Conservation (phyloP, 2,113 vertebrate genomes). For the Bubo scandiacus region DNA sequence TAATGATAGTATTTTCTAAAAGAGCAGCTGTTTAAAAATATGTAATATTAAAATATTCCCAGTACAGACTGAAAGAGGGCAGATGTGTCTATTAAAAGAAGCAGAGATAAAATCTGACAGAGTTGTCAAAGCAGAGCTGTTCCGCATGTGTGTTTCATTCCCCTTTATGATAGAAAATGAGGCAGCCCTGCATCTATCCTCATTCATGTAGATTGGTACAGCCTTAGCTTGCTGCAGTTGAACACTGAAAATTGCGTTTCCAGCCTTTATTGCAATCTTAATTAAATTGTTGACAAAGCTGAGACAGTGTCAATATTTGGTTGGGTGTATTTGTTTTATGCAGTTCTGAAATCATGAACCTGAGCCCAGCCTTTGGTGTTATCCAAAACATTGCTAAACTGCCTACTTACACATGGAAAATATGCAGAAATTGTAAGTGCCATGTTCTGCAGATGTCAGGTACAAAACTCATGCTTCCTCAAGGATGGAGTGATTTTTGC, state of each 20-base stretch:
- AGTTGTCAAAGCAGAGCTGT: slow-evolving; percentile 15
- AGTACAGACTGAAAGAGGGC: background rate
- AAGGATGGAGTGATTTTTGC: background rate
- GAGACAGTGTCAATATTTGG: background rate
- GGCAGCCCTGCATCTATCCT: background rate
- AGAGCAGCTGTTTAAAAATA: background rate
- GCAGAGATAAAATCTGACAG: background rate
- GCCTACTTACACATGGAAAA: background rate
- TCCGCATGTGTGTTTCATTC: background rate
- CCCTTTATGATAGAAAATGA: background rate
- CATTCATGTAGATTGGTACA: background rate
- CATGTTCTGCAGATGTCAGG: background rate
- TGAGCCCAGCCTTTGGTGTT: background rate
- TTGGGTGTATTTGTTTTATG: background rate
- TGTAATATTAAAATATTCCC: background rate
- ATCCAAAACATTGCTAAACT: background rate
- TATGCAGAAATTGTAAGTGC: background rate
- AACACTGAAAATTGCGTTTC: background rate
- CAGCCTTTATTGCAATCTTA: background rate
- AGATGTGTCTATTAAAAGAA: slow-evolving; percentile 29
- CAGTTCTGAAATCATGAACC: slow-evolving; percentile 2
- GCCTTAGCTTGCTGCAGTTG: background rate
- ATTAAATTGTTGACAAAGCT: slow-evolving; percentile 22
- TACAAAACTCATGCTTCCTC: background rate
- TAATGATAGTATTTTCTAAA: background rate